Evolutionary conservation across 2,113 vertebrate species (phyloP).

Genomic region (Amazona vittata): DNA sequence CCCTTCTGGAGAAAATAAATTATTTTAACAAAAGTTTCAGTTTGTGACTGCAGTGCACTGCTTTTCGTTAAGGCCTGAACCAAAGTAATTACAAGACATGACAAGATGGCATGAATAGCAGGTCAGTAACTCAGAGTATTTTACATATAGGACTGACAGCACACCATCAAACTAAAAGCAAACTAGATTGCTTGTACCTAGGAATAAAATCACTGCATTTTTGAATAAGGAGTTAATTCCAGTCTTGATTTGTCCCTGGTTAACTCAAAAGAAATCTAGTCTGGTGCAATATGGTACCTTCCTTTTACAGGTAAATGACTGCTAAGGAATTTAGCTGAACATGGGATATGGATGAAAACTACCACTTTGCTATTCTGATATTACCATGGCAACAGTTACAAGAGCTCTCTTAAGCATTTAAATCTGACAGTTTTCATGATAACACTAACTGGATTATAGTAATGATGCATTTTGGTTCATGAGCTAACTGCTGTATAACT

Average conservation of each 20-base stretch:
- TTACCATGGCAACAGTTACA: conserved; percentile 69
- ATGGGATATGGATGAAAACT: conserved; percentile 45
- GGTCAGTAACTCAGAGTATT: neutral
- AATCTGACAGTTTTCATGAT: conserved; percentile 54
- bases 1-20: neutral
- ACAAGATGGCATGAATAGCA: neutral
- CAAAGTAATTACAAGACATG: neutral
- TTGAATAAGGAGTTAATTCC: neutral
- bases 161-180: neutral
- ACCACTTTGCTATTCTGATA: conserved; percentile 1
- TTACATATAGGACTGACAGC: neutral
- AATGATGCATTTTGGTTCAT: conserved; percentile 18
- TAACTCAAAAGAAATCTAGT: neutral
- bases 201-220: neutral
- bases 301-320: neutral
- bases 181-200: neutral
- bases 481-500: conserved; percentile 19
- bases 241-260: neutral
- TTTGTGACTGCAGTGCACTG: neutral
- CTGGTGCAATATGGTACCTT: neutral
- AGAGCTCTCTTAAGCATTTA: conserved; percentile 62
- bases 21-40: neutral
- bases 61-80: neutral
- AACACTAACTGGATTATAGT: conserved; percentile 40
- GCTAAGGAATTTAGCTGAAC: conserved; percentile 50